phyloP scores from a whole-genome alignment of 2,888 invertebrate species.

The Cantharis lateralis region DNA sequence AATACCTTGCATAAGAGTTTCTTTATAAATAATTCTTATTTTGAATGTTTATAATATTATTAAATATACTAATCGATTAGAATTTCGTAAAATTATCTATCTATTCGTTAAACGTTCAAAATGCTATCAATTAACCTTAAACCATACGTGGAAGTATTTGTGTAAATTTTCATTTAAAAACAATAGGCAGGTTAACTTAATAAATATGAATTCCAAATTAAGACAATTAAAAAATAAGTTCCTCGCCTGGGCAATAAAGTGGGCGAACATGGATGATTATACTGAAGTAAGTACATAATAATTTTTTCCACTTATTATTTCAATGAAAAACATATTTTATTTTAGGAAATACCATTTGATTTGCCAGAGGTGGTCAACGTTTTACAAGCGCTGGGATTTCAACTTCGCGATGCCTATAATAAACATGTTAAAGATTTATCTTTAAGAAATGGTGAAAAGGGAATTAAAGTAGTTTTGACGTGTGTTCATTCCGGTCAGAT shows the following conservation, averaged over 20 bases:
- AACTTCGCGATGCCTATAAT: slow-evolving; percentile 17
- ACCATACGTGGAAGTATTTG: neutral
- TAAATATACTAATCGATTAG: neutral
- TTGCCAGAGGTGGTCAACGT: slow-evolving; percentile 33
- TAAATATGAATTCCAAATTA: neutral
- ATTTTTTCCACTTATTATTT: neutral
- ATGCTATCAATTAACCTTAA: neutral
- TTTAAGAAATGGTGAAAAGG: slow-evolving; percentile 10
- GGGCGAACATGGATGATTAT: neutral
- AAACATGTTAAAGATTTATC: slow-evolving; percentile 7
- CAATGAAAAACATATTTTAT: neutral
- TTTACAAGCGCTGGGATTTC: slow-evolving; percentile 34
- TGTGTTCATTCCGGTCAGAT: slow-evolving; percentile 27
- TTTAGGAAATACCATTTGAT: slow-evolving; percentile 30
- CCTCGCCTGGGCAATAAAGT: neutral
- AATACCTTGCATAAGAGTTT: neutral
- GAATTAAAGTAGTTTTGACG: slow-evolving; percentile 12
- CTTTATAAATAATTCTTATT: neutral
- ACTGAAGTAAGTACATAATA: neutral
- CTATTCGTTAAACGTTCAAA: neutral
- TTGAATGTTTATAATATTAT: neutral
- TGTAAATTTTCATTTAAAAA: neutral
- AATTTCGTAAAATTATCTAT: neutral
- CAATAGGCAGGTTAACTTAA: neutral
- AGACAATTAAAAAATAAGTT: neutral